Percentiles rank a stretch among this genome's conserved stretches.
Evolutionary conservation across 2,888 invertebrate genomes (phyloP).

Genomic region (Ectemnius lituratus): DNA sequence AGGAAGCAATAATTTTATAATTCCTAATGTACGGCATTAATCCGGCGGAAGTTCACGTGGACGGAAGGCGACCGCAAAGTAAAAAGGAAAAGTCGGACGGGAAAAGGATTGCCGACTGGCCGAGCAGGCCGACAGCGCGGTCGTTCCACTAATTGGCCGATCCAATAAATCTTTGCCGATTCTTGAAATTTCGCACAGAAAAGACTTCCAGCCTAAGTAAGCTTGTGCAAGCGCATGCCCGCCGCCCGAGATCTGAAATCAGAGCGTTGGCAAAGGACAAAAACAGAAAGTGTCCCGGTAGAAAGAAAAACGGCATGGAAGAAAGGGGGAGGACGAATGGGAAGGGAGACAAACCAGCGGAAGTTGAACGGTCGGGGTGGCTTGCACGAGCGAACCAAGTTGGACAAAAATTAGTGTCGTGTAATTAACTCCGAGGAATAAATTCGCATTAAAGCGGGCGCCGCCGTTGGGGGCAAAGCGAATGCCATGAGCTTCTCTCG

Average conservation of each 20-base stretch:
- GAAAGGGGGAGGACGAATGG: constrained; percentile 23
- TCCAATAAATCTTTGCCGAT: constrained; percentile 55
- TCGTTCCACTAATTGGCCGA: constrained; percentile 50
- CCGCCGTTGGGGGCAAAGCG: constrained; percentile 27
- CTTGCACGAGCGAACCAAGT: constrained; percentile 63
- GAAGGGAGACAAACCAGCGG: constrained; percentile 41
- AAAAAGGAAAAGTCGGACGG: constrained; percentile 11
- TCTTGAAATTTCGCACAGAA: constrained; percentile 53
- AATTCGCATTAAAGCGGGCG: constrained; percentile 71
- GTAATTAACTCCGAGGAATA: constrained; percentile 75
- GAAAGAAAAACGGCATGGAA: background rate
- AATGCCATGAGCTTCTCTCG: constrained; percentile 8
- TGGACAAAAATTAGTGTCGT: constrained; percentile 75
- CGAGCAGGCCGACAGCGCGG: constrained; percentile 1
- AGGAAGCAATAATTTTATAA: constrained; percentile 44
- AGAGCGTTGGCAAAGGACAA: background rate
- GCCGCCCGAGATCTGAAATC: constrained; percentile 17
- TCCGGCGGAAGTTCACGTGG: constrained; percentile 26
- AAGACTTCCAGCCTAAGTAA: constrained; percentile 14
- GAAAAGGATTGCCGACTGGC: background rate
- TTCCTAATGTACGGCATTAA: constrained; percentile 37
- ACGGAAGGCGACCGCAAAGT: no score
- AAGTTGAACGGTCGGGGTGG: constrained; percentile 49
- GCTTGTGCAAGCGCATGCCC: constrained; percentile 11
- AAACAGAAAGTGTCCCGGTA: background rate